Conservation (phyloP, 2,888 invertebrate genomes). For the Calameuta idolon region DNA sequence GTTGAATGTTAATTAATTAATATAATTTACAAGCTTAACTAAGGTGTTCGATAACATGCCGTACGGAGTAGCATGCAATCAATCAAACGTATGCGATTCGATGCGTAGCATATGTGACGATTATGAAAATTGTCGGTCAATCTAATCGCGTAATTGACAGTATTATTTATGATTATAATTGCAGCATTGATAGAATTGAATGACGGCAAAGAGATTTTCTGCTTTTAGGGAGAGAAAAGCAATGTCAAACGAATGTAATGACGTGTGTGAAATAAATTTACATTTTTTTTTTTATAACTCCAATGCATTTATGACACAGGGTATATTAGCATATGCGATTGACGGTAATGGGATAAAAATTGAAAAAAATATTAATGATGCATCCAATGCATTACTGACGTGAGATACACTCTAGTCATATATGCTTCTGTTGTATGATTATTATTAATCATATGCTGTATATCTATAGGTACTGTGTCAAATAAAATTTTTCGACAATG, state of each 20-base stretch:
- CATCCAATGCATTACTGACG: background rate
- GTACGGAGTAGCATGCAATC: background rate
- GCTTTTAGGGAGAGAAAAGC: background rate
- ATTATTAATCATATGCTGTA: background rate
- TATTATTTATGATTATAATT: background rate
- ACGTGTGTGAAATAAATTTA: background rate
- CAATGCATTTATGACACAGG: background rate
- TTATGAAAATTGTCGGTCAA: background rate
- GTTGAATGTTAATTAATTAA: background rate
- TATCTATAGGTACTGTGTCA: conserved; percentile 7
- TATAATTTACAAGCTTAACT: background rate
- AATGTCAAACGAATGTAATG: background rate
- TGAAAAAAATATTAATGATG: background rate
- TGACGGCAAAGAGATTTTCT: background rate
- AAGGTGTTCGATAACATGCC: background rate
- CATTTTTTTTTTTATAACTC: background rate
- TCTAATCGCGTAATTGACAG: background rate
- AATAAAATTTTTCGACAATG: background rate
- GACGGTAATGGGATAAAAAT: background rate
- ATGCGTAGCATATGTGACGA: background rate
- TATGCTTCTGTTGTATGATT: background rate
- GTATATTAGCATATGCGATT: background rate
- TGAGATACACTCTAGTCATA: background rate
- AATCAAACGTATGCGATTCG: background rate
- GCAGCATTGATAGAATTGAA: background rate